A percentile compares a stretch with the other conserved stretches of the same genome.
Conservation (phyloP, 2,797 vertebrate species). For the Halcyon smyrnensis region DNA sequence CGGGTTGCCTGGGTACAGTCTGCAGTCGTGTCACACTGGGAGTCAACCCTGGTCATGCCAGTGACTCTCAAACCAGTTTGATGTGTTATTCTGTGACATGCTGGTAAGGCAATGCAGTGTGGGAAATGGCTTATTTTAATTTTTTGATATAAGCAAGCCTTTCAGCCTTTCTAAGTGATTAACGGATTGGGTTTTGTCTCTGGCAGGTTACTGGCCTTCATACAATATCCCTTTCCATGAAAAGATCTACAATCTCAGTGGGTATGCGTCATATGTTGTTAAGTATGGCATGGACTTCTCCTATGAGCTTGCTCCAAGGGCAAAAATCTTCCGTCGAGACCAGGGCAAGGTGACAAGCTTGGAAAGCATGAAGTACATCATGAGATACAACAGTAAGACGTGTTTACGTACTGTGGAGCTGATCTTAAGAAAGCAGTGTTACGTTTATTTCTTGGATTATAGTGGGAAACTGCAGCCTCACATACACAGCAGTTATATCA, state of each 20-base stretch:
- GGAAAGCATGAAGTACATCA: conserved; percentile 87
- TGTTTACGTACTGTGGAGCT: neutral
- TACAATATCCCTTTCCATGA: conserved; percentile 91
- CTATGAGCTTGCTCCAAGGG: conserved; percentile 89
- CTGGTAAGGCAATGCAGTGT: neutral
- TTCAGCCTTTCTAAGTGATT: neutral
- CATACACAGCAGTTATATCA: neutral
- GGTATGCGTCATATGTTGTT: conserved; percentile 82
- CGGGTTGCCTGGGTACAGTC: neutral
- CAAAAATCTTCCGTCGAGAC: conserved; percentile 92
- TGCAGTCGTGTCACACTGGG: neutral
- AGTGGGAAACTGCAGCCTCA: neutral
- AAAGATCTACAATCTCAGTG: conserved; percentile 88
- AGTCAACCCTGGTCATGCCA: neutral
- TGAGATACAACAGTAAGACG: conserved; percentile 93
- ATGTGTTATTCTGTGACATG: neutral
- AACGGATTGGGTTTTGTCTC: neutral
- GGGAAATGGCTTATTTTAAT: neutral
- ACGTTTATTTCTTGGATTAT: neutral
- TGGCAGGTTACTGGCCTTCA: conserved; percentile 91
- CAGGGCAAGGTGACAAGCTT: conserved; percentile 85
- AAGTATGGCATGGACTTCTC: conserved; percentile 87
- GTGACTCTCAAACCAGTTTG: conserved; percentile 3
- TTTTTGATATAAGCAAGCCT: neutral
- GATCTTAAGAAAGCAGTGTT: neutral